Evolutionary conservation across 2,113 vertebrate genomes (phyloP).

Genomic region (Brevimyrus niger): DNA sequence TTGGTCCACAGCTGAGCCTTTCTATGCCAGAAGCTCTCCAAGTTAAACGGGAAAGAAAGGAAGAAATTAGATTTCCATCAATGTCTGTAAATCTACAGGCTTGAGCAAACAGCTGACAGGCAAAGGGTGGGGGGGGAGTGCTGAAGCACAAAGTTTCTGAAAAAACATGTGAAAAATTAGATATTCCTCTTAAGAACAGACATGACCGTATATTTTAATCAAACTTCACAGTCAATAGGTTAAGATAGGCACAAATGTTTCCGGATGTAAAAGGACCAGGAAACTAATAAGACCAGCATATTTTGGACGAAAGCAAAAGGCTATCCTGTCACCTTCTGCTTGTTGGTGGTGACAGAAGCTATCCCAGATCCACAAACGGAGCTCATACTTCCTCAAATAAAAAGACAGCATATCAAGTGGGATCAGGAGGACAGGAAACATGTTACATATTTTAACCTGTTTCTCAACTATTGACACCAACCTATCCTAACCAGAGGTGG

Average conservation of each 20-base stretch:
- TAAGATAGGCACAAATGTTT: neutral
- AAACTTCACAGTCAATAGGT: neutral
- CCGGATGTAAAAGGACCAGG: neutral
- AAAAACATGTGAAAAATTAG: neutral
- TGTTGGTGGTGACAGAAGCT: neutral
- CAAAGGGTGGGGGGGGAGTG: neutral
- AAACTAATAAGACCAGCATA: neutral
- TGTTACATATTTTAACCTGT: neutral
- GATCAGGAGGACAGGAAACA: neutral
- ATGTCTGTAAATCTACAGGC: neutral
- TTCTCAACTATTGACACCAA: neutral
- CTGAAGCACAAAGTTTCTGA: neutral
- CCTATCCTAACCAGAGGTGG: neutral
- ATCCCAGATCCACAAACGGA: constrained; percentile 25
- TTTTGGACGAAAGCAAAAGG: neutral
- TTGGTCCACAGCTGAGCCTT: neutral
- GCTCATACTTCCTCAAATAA: constrained; percentile 19
- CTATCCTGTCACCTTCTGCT: neutral
- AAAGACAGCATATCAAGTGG: constrained; percentile 12
- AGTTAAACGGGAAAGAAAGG: neutral
- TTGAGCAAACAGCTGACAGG: neutral
- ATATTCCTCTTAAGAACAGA: neutral
- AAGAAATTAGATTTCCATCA: neutral
- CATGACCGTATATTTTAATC: neutral
- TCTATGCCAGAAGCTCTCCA: neutral